Evolutionary conservation across 2,888 invertebrate species (phyloP), one percentile per base, ranked within the genome.

Genomic region (Idaea dimidiata): DNA sequence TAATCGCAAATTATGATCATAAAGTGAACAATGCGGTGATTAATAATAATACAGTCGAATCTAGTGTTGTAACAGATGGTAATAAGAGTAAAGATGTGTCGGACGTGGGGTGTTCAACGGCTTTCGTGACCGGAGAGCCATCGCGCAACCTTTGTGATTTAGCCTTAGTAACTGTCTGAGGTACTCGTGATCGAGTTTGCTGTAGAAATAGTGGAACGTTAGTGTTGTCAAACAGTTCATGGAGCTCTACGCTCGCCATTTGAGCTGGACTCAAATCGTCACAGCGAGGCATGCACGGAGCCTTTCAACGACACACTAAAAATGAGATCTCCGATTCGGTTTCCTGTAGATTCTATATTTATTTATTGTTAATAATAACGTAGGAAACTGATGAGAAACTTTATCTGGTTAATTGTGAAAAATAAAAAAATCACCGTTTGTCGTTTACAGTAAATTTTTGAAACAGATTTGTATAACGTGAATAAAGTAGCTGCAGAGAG

Each of bases 291-390:
- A 87, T 82, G 82, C 83, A 84, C 81, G 86, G 87, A 88, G 86
- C 86, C 84, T 89, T 86, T 88, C 85, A 84, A 77, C 76, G 84
- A 79, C 86, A 84, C 84, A 80, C 84, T 80, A 80, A 84, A 68
- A 84, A 83, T 86, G 86, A 91, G 92, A 91, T 91, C 91, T 92
- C 92, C 91, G 89, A 87, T 88, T 91, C 87, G 88, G 91, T 91
- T 91, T 92, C 92, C 92, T 92, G 84, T 91, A 92, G 91, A 87
- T 87, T 90, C 86, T 89, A 89, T 86, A 83, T 85, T 87, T 91
- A 91, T 92, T 92, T 91, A 92, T 92, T 92, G 75, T 86, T 92
- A 92, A 91, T 87, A 88, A 81, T 92, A 91, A 88, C 81, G 76
- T 91, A 90, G 89, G 84, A 86, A 87, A 84, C 88, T 85, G 86